Percentiles rank a stretch among this genome's conserved stretches.
These are phyloP conservation scores for Drosophila nikananu DNA, from an alignment of 1,140 invertebrate genomes.

Conservation along the genomic window DNA sequence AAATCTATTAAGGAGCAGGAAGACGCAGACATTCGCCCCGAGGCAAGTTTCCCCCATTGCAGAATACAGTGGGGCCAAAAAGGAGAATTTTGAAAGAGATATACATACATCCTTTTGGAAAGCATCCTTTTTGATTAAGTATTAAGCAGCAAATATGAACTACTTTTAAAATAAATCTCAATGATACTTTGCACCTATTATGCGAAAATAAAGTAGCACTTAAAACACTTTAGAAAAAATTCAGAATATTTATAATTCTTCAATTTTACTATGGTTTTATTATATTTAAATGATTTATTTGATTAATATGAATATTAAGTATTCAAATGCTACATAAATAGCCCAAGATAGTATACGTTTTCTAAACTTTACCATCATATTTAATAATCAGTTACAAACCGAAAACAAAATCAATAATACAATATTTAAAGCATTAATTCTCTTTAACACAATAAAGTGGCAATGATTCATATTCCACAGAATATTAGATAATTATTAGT, in stretches of 20 bases:
- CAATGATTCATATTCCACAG: background rate
- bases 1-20: constrained; percentile 74
- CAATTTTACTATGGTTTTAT: too few relatives aligned
- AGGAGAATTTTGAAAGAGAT: background rate
- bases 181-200: background rate
- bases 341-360: too few relatives aligned
- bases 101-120: too few relatives aligned
- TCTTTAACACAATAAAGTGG: background rate
- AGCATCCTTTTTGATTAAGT: background rate
- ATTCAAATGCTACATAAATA: too few relatives aligned
- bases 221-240: too few relatives aligned
- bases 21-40: constrained; percentile 53
- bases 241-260: too few relatives aligned
- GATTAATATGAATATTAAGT: too few relatives aligned
- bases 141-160: background rate
- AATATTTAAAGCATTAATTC: background rate
- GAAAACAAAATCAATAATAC: background rate
- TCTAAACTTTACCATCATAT: background rate
- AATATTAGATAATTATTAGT: background rate
- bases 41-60: constrained; percentile 45
- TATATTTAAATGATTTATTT: too few relatives aligned
- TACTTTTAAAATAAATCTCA: background rate
- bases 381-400: too few relatives aligned
- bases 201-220: accelerated
- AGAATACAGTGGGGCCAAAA: constrained; percentile 35